phyloP scores from a whole-genome alignment of 2,888 invertebrate species.

The Tryphoninae sp. region DNA sequence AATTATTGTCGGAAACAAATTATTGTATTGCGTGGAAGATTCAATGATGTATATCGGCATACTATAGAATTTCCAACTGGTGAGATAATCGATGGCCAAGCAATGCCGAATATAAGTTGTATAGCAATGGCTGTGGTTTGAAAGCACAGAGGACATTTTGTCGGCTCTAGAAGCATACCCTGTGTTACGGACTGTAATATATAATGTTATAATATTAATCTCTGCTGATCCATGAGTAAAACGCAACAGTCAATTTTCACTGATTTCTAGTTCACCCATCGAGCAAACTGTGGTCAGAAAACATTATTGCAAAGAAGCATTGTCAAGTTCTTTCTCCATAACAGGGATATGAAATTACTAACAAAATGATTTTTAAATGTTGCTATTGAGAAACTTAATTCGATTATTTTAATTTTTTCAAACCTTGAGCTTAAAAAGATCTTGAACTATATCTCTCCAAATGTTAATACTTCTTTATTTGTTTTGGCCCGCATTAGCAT shows the following conservation, averaged over 20 bases:
- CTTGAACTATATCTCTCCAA: too few relatives aligned
- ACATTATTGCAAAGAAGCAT: too few relatives aligned
- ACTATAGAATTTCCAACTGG: constrained; percentile 85
- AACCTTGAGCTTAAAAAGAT: constrained; percentile 2
- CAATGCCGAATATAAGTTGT: constrained; percentile 83
- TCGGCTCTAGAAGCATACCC: constrained; percentile 83
- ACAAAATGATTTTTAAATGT: too few relatives aligned
- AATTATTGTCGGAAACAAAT: not conserved
- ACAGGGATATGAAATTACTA: too few relatives aligned
- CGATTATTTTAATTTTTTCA: not conserved
- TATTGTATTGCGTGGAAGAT: not conserved
- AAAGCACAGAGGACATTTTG: constrained; percentile 85
- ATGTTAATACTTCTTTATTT: too few relatives aligned
- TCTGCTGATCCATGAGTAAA: not conserved
- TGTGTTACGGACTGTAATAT: constrained; percentile 83
- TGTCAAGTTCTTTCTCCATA: too few relatives aligned
- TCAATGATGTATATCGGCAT: constrained; percentile 66
- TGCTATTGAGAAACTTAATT: not conserved
- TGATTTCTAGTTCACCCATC: too few relatives aligned
- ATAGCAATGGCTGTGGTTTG: constrained; percentile 84
- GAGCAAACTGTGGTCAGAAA: too few relatives aligned
- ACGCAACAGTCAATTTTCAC: not conserved
- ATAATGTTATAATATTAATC: constrained; percentile 37
- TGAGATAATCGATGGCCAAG: constrained; percentile 85
- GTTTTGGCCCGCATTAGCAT: too few relatives aligned